A percentile compares a stretch with the other conserved stretches of the same genome.
Evolutionary conservation across 2,888 invertebrate genomes (phyloP).

Genomic region (Parasteatoda lunata): DNA sequence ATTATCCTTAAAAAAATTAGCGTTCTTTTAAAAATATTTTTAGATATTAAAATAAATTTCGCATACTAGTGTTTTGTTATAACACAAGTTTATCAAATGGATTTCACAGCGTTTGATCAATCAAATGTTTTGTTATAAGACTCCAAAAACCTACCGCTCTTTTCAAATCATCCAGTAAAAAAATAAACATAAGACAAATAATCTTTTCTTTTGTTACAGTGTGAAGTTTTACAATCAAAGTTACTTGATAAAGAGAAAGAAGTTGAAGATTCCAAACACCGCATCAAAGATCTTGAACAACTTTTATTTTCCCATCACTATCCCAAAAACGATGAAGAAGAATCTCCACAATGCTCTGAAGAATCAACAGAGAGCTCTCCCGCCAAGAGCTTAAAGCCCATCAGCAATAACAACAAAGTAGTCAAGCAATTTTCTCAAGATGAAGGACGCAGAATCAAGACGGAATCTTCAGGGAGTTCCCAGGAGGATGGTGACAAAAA

Average conservation of each 20-base stretch:
- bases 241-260: constrained; percentile 53
- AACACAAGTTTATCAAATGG: too few relatives aligned
- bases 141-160: too few relatives aligned
- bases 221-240: constrained; percentile 61
- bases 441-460: constrained; percentile 26
- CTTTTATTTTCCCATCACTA: constrained; percentile 26
- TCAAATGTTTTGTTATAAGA: neutral
- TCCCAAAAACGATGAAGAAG: constrained; percentile 9
- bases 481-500: neutral
- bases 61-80: too few relatives aligned
- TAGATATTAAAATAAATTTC: too few relatives aligned
- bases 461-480: neutral
- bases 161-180: too few relatives aligned
- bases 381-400: neutral
- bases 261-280: constrained; percentile 42
- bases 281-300: constrained; percentile 51
- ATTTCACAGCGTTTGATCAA: neutral
- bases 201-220: constrained; percentile 29
- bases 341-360: neutral
- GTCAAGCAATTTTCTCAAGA: constrained; percentile 62
- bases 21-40: too few relatives aligned
- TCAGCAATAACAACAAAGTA: constrained; percentile 20
- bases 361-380: neutral
- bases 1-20: too few relatives aligned
- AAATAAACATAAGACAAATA: too few relatives aligned